Evolutionary conservation across 2,113 vertebrate genomes (phyloP).

Genomic region (Myxocyprinus asiaticus): DNA sequence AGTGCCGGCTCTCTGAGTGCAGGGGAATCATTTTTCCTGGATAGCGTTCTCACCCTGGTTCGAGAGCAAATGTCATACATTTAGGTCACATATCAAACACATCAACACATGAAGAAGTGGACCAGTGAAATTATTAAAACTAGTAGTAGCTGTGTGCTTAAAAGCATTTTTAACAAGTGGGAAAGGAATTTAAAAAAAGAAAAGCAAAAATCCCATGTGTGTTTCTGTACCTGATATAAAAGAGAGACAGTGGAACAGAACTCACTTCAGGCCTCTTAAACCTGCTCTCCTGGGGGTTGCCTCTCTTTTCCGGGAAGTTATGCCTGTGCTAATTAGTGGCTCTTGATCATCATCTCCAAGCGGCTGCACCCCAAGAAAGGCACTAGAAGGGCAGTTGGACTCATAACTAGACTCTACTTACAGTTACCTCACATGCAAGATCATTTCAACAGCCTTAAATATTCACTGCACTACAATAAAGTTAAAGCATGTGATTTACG

Average conservation of each 20-base stretch:
- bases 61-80: neutral
- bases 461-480: neutral
- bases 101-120: neutral
- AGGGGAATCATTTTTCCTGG: constrained; percentile 47
- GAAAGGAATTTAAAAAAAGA: neutral
- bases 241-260: constrained; percentile 10
- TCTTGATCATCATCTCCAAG: constrained; percentile 44
- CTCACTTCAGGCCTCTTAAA: constrained; percentile 62
- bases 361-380: constrained; percentile 37
- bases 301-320: constrained; percentile 51
- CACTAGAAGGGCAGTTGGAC: constrained; percentile 46
- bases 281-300: constrained; percentile 56
- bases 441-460: neutral
- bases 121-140: neutral
- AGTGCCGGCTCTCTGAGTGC: constrained; percentile 58
- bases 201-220: neutral
- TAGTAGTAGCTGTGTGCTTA: neutral
- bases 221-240: neutral
- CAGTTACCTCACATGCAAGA: neutral
- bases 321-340: neutral
- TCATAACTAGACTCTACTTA: constrained; percentile 4
- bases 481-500: neutral
- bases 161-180: no score
- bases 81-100: neutral
- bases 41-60: constrained; percentile 59